A percentile compares a stretch with the other conserved stretches of the same genome.
These are phyloP conservation scores for Muscina levida DNA, from an alignment of 2,888 invertebrate species.

Conservation along the genomic window DNA sequence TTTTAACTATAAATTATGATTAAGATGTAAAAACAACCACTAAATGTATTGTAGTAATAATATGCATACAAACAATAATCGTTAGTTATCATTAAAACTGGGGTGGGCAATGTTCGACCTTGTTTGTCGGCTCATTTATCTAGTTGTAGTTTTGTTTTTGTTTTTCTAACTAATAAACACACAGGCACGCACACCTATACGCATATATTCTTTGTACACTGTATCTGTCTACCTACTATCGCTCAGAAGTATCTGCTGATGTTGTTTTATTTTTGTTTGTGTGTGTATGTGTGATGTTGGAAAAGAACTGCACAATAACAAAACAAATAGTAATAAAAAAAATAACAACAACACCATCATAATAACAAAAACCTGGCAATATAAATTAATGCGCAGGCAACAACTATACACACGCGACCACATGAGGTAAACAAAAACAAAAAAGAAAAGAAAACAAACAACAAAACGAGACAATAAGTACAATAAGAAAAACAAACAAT, in stretches of 20 bases:
- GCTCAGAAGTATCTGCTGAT: constrained; percentile 18
- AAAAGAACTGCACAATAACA: constrained; percentile 12
- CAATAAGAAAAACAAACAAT: no score
- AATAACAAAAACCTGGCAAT: constrained; percentile 27
- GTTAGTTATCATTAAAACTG: constrained; percentile 46
- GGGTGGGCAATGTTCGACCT: constrained; percentile 55
- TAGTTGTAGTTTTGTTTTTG: no score
- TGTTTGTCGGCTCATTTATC: constrained; percentile 48
- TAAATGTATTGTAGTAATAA: no score
- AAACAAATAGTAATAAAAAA: neutral
- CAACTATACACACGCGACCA: neutral
- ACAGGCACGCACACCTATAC: neutral
- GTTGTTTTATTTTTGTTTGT: constrained; percentile 1
- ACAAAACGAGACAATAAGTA: neutral
- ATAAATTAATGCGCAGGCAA: constrained; percentile 1
- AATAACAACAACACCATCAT: constrained; percentile 7
- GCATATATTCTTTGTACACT: no score
- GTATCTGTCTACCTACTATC: neutral
- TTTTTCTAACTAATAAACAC: constrained; percentile 11
- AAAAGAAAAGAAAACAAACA: neutral
- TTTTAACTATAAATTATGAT: no score
- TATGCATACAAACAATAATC: no score
- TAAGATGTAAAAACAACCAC: no score
- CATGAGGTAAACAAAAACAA: neutral
- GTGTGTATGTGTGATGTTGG: neutral